Evolutionary conservation across 1,140 invertebrate species (phyloP), one percentile per base, ranked within the genome.

Genomic region (Apis florea): DNA sequence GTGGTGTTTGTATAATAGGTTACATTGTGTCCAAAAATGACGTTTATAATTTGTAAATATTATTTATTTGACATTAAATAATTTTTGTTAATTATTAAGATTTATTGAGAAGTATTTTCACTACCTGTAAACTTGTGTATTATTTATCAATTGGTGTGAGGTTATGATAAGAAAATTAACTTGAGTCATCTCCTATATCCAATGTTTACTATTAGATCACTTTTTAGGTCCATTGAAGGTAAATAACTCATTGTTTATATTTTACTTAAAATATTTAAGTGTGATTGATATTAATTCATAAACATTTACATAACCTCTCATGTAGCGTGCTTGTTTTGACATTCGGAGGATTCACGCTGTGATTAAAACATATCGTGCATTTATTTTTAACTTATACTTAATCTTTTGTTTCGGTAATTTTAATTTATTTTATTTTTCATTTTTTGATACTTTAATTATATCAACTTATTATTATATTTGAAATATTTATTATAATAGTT

Each of bases 1-100:
- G 91, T 90, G 90, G 88, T 92, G 92, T 93, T 92, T 93, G 91
- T 91, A 91, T 90, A 90, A 91, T 91, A 93, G 92, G 92, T 92
- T 92, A 92, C 92, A 87, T 87, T 90, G 89, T 89, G 88, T 88
- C 91, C 87, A 88, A 90, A 90, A 91, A 92, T 92, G 92, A 93
- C 91, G 89, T 92, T 93, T 93, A 86, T 90, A 85, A 88, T 77
- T 87, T 87, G 85, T 89, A 89, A 87, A 88, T 87, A 89, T 84
- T 83, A 86, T 79, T 84, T 87, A 85, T 90, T 83, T 84, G 24
- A 79, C 79, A 85, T 40, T 73, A 86, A 88, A 83, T 81, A 87
- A 87, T 84, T 83, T 81, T 61, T 80, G 74, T 79, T 78, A 61
- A 54, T 83, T 59, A 82, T 67, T 68, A 56, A 31, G 71, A 81